Evolutionary conservation across 2,113 vertebrate genomes (phyloP), one percentile per base, ranked within the genome.

Genomic region (Numida meleagris): DNA sequence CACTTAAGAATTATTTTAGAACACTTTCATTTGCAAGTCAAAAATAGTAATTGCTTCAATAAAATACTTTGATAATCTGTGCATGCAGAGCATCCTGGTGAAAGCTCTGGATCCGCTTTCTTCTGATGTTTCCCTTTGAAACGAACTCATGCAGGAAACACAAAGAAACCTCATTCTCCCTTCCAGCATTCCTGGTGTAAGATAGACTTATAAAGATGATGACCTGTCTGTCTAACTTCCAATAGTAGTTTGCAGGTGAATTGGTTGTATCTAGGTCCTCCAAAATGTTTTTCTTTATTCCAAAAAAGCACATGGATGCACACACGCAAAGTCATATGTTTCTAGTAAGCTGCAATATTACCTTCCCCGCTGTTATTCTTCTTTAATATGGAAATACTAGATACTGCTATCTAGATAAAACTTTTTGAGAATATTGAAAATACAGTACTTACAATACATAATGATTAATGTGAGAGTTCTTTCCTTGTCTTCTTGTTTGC

Each of bases 381-480:
- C 75, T n/a, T 40, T 53, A 11, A 66, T 48, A 15, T 89, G 31
- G 57, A 81, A 57, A 43, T 68, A 46, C 38, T 81, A 50, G 29
- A 7, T 66, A n/a, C 11, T 55, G 45, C 34, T 38, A 61, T 24
- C n/a, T 61, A 61, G 34, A 9, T 62, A 36, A 61, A 61, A 59
- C 12, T 73, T 85, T 2, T 24, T 45, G 46, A 65, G n/a, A 63
- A 36, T 67, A 33, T 25, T 84, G 58, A 88, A 82, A 70, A n/a
- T 36, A 15, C 0, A 0, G 40, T 77, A 53, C 11, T 66, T 68
- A 12, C 0, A 21, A 6, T 62, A 17, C 40, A 12, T 53, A n/a
- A 10, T 50, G 31, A 24, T 88, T 86, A 33, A 82, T 40, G 9
- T 1, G 43, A 14, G 1, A 34, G 5, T 74, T 88, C 43, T 10